phyloP scores from a whole-genome alignment of 2,113 vertebrate species.

The Megaceryle maxima region DNA sequence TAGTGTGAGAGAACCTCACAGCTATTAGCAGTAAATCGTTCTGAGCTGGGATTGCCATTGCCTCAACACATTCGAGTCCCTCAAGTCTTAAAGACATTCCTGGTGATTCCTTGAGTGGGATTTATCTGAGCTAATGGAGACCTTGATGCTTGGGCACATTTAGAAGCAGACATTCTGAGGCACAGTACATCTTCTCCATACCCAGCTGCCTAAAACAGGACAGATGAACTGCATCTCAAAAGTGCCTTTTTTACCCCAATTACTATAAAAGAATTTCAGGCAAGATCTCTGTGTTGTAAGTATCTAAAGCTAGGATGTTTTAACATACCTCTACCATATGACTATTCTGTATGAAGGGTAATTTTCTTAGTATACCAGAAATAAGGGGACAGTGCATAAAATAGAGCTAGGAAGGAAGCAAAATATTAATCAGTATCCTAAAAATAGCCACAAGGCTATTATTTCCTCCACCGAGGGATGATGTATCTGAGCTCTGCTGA shows the following conservation, averaged over 20 bases:
- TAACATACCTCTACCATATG: background rate
- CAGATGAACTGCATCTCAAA: background rate
- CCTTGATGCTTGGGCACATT: background rate
- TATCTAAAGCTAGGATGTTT: background rate
- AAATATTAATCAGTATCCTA: background rate
- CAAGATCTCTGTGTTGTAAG: background rate
- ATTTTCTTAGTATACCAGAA: background rate
- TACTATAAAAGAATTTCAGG: background rate
- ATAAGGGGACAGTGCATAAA: background rate
- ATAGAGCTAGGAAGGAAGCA: background rate
- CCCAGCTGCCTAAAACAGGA: background rate
- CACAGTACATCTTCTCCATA: background rate
- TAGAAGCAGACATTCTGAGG: background rate
- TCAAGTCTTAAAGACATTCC: background rate
- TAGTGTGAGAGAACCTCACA: background rate
- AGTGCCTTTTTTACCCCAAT: background rate
- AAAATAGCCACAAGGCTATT: background rate
- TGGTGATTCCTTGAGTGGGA: background rate
- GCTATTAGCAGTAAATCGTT: background rate
- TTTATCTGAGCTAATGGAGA: background rate
- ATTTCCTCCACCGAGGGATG: background rate
- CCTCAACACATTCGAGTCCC: background rate
- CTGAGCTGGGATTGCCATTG: background rate
- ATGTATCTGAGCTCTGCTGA: background rate
- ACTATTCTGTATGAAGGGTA: background rate